Evolutionary conservation across 2,797 vertebrate genomes (phyloP), one percentile per base, ranked within the genome.

Genomic region (Melanotaenia maccullochi): DNA sequence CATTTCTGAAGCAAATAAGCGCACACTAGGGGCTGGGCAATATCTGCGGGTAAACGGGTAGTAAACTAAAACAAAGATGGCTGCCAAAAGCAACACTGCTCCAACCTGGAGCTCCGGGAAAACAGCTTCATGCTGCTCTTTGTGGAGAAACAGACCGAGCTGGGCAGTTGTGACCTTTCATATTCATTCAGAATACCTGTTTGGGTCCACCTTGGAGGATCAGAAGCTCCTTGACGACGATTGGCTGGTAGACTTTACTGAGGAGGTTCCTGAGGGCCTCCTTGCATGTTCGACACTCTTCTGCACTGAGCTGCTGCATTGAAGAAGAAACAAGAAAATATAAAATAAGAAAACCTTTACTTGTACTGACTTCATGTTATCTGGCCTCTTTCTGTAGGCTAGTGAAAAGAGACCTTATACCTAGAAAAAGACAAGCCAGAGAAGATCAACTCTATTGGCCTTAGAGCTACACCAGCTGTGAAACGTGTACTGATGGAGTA

Each of bases 211-310:
- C 96, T 86, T 99, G 97, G 62, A 99, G 95, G 42, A 97, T 22
- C 4, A 99, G 93, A 65, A 99, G 94, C 86, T 99, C 96, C 89
- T 93, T 96, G 84, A 98, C 93, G 0, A 95, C 94, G 13, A 97
- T 92, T 0, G 97, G 97, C 69, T 97, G 97, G 88, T 97, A 98
- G 0, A 96, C 95, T 47, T 94, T 95, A 84, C 95, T 94, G 67
- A 99, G 76, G 60, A 97, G 78, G 20, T 79, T 79, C 82, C 60
- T 93, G 36, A 99, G 93, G 13, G 92, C 78, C n/a, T 93, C 83
- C 67, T 72, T 94, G 73, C 95, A 96, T 1, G 8, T 61, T 0
- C 40, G 75, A 55, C 94, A 81, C 79, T 98, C 95, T 0, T 93
- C 95, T 78, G 91, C 87, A 0, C 89, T 94, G 82, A 97, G 76